These are phyloP conservation scores for Ambastaia sidthimunki DNA, from an alignment of 2,797 vertebrate genomes.

Conservation along the genomic window DNA sequence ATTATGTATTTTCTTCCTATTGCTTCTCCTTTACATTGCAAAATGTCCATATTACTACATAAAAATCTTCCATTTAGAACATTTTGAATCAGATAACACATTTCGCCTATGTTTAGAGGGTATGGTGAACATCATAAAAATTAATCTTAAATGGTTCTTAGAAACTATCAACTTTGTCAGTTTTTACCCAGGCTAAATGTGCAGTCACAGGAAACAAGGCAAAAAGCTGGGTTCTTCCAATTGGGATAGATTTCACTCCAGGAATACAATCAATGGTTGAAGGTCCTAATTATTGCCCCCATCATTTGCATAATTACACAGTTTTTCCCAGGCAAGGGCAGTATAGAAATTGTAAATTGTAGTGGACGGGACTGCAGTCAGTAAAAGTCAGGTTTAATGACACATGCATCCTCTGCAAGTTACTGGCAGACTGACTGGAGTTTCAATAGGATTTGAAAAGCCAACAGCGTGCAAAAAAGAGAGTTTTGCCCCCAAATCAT, in stretches of 20 bases:
- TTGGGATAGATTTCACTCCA: conserved; percentile 66
- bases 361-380: conserved; percentile 74
- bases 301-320: conserved; percentile 85
- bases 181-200: background rate
- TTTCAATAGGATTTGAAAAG: conserved; percentile 98
- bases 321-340: conserved; percentile 73
- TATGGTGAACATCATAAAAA: too few relatives aligned
- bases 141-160: background rate
- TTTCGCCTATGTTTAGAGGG: too few relatives aligned
- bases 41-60: too few relatives aligned
- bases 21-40: too few relatives aligned
- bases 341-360: conserved; percentile 85
- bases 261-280: conserved; percentile 75
- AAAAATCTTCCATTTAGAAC: too few relatives aligned
- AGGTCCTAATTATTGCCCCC: conserved; percentile 82
- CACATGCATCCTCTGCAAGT: conserved; percentile 88
- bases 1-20: too few relatives aligned
- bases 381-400: conserved; percentile 92
- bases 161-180: background rate
- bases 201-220: conserved; percentile 34
- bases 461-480: conserved; percentile 98
- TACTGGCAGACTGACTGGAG: conserved; percentile 87
- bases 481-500: conserved; percentile 99
- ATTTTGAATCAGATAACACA: too few relatives aligned
- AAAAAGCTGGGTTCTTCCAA: conserved; percentile 58